These are phyloP conservation scores for Crocuta crocuta DNA, from an alignment of 2,113 vertebrate species.

Conservation along the genomic window DNA sequence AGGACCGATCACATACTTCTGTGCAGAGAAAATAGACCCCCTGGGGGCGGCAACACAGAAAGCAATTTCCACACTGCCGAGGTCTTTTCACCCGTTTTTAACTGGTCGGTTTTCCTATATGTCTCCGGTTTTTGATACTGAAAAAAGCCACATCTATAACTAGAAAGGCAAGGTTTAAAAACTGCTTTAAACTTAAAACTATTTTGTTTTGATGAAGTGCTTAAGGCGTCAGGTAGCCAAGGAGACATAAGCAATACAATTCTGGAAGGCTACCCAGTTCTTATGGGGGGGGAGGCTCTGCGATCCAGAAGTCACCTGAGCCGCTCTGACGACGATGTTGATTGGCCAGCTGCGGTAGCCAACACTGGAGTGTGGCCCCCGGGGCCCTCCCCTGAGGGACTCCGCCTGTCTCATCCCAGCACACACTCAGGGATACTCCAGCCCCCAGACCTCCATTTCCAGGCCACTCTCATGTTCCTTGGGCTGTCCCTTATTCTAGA, in stretches of 20 bases:
- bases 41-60: not conserved
- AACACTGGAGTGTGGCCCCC: not conserved
- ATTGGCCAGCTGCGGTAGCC: not conserved
- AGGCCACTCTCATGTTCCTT: not conserved
- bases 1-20: not conserved
- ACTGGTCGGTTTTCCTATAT: not conserved
- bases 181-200: not conserved
- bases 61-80: not conserved
- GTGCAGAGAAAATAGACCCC: fast-evolving
- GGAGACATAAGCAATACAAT: not conserved
- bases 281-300: fast-evolving
- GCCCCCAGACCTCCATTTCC: not conserved
- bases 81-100: not conserved
- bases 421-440: fast-evolving
- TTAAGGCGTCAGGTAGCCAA: not conserved
- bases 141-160: not conserved
- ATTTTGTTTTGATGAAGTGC: not conserved
- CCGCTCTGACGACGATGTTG: not conserved
- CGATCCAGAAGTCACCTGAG: not conserved
- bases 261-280: not conserved
- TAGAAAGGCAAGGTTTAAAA: not conserved
- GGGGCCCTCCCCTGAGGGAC: not conserved
- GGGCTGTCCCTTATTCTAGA: not conserved
- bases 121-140: not conserved
- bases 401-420: not conserved